phyloP scores from a whole-genome alignment of 2,113 vertebrate genomes.

The Halichoeres trimaculatus region DNA sequence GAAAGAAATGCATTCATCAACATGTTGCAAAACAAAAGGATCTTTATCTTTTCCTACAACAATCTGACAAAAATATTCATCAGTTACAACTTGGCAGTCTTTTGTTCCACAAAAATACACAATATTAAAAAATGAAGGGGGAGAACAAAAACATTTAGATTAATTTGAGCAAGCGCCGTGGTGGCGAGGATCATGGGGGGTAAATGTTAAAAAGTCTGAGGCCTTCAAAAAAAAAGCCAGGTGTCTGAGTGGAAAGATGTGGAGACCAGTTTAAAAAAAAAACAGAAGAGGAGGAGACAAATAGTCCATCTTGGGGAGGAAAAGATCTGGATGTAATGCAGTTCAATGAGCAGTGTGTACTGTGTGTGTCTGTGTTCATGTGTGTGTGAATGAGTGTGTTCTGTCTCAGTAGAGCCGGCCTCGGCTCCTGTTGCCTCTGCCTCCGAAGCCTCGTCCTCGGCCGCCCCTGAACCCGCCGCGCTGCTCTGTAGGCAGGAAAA shows the following conservation, averaged over 20 bases:
- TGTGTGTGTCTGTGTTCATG: background rate
- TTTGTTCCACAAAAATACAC: constrained; percentile 78
- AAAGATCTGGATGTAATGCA: constrained; percentile 62
- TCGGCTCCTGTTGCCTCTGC: constrained; percentile 92
- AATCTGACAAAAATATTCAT: constrained; percentile 68
- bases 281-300: constrained; percentile 17
- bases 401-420: constrained; percentile 91
- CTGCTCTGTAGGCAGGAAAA: constrained; percentile 86
- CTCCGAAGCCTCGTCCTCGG: constrained; percentile 91
- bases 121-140: constrained; percentile 27
- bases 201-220: constrained; percentile 50
- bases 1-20: constrained; percentile 69
- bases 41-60: constrained; percentile 66
- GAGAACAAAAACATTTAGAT: constrained; percentile 30
- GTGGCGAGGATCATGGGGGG: constrained; percentile 35
- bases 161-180: constrained; percentile 35
- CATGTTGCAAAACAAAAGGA: constrained; percentile 67
- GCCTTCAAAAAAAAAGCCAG: background rate
- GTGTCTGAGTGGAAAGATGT: constrained; percentile 21
- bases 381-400: background rate
- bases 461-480: constrained; percentile 95
- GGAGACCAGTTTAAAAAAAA: constrained; percentile 33
- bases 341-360: constrained; percentile 52
- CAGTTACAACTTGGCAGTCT: constrained; percentile 75
- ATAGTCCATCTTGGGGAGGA: constrained; percentile 40